These are phyloP conservation scores for Anableps anableps DNA, from an alignment of 2,797 vertebrate genomes.

Conservation along the genomic window DNA sequence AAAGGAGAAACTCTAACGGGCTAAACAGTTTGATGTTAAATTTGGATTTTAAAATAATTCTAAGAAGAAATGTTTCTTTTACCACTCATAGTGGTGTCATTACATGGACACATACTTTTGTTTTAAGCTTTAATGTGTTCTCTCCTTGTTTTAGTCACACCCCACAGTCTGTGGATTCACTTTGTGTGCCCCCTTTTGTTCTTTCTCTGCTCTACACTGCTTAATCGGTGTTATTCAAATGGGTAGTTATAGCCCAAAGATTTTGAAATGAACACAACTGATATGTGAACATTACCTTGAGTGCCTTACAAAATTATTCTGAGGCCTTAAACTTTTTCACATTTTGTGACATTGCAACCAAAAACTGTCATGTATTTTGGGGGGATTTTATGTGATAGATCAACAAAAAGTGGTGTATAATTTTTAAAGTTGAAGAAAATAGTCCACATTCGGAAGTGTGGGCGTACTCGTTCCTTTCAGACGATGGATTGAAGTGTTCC, in stretches of 20 bases:
- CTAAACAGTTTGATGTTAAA: neutral
- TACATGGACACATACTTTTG: too few species aligned
- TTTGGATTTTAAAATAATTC: neutral
- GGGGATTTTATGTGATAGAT: neutral
- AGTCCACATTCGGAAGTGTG: neutral
- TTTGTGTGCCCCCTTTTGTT: constrained; percentile 12
- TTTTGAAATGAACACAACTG: neutral
- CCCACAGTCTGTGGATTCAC: constrained; percentile 37
- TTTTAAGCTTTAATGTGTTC: neutral
- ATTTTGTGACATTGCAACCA: neutral
- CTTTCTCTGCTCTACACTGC: neutral
- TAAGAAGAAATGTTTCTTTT: neutral
- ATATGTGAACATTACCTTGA: neutral
- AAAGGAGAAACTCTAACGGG: neutral
- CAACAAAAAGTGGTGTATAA: neutral
- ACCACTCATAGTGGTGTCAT: neutral
- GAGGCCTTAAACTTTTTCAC: neutral
- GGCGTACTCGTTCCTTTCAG: too few species aligned
- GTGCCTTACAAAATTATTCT: neutral
- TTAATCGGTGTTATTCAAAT: neutral
- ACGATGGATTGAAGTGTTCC: too few species aligned
- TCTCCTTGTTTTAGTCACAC: constrained; percentile 19
- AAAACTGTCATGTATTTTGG: neutral
- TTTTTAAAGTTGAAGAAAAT: neutral
- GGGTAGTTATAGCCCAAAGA: neutral